Conservation (phyloP, 2,113 vertebrate genomes). For the Tauraco erythrolophus region DNA sequence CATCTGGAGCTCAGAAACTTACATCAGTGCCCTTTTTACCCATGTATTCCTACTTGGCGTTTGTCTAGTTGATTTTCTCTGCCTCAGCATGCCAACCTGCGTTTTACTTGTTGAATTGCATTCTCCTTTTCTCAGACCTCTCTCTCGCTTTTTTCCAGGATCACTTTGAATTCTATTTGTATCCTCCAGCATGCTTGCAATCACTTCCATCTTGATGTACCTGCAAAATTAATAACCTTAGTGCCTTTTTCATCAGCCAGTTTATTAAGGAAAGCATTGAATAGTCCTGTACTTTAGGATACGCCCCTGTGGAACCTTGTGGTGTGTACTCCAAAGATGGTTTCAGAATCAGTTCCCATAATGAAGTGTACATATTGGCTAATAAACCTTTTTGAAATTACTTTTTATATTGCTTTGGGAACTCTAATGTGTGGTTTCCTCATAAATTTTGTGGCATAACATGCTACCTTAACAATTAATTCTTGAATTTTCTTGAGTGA, state of each 20-base stretch:
- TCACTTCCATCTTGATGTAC: neutral
- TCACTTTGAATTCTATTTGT: neutral
- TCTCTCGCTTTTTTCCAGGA: neutral
- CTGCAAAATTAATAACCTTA: slow-evolving; percentile 20
- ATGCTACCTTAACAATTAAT: neutral
- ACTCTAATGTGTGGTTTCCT: neutral
- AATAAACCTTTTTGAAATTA: neutral
- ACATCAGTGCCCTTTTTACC: neutral
- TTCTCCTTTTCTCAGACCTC: neutral
- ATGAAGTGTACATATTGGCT: neutral
- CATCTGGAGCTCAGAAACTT: neutral
- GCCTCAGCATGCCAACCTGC: neutral
- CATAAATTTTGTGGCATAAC: neutral
- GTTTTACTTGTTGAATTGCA: neutral
- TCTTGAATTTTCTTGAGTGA: neutral
- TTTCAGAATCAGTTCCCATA: slow-evolving; percentile 3
- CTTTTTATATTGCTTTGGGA: slow-evolving; percentile 16
- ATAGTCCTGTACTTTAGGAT: neutral
- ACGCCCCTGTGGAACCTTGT: neutral
- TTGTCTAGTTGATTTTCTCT: neutral
- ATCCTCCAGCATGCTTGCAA: neutral
- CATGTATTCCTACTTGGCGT: neutral
- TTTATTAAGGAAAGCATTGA: neutral
- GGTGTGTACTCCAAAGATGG: neutral
- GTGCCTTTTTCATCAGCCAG: neutral